Base-by-base conservation (phyloP, 2,888 invertebrate species). In the Tetropium fuscum region DNA sequence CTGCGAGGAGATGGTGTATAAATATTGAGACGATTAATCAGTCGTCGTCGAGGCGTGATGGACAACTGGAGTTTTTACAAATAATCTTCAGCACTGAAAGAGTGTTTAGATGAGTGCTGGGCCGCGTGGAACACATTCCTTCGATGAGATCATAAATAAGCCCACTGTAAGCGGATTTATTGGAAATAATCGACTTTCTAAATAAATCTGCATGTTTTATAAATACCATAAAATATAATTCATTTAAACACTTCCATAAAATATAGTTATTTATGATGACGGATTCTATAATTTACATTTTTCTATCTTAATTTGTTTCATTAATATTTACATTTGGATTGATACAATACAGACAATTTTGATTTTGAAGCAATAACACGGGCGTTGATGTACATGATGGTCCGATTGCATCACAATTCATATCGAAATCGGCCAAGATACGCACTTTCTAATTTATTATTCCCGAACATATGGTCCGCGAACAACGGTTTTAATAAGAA, bases 1-100 rank as follows among this genome's bases (percentile, higher is more conserved):
- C 75, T 70, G 54, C 53, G 55, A 59, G 64, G 64, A 64, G 62
- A 62, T 63, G 63, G 63, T 63, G 75, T 77, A 73, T 81, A 81
- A 81, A 81, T 81, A 81, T 81, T 81, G 80, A 81, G 76, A 74
- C 77, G 71, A 80, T 80, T 77, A 80, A 79, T 81, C 80, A 77
- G 71, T 79, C 80, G 73, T 69, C 78, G 67, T 62, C 32, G 36
- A 36, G 34, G 54, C 58, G 69, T 75, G 74, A 75, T 75, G 72
- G 74, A 75, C 74, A 75, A 69, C 67, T 71, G 64, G 66, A 67
- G 62, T 73, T 71, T 71, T 72, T 69, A 62, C 71, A 74, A 75
- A 75, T 75, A 74, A 72, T 72, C 73, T 64, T 59, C 58, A 57
- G 55, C 58, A 57, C 55, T 60, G 45, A 56, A 45, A 51, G 51